Conservation (phyloP, 2,888 invertebrate species). For the Noctua janthe region DNA sequence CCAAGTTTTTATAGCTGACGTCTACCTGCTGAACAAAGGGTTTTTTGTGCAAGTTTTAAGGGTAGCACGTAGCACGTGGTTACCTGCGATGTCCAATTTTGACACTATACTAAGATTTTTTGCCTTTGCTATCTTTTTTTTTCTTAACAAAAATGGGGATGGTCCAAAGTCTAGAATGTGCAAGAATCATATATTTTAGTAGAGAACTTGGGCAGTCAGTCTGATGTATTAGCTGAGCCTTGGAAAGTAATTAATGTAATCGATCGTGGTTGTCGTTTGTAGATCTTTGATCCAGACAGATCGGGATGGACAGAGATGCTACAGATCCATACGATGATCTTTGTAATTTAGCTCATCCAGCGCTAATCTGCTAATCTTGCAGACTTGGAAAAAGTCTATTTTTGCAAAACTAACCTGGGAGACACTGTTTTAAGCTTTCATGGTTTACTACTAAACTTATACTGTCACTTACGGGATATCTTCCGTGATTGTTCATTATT, state of each 20-base stretch:
- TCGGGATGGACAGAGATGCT: not conserved
- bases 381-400: not conserved
- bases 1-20: slow-evolving; percentile 13
- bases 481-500: too few relatives aligned
- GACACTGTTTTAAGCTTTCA: too few relatives aligned
- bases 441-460: too few relatives aligned
- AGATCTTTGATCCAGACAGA: not conserved
- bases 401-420: not conserved
- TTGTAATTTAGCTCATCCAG: not conserved
- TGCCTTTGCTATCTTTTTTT: slow-evolving; percentile 22
- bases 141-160: not conserved
- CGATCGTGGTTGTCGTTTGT: not conserved
- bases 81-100: slow-evolving; percentile 49
- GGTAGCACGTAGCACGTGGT: slow-evolving; percentile 33
- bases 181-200: not conserved
- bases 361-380: not conserved
- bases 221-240: not conserved
- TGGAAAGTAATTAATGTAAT: not conserved
- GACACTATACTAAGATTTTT: slow-evolving; percentile 16
- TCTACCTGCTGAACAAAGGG: slow-evolving; percentile 60
- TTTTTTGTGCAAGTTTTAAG: slow-evolving; percentile 43
- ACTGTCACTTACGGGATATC: too few relatives aligned
- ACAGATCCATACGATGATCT: not conserved
- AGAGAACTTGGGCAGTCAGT: not conserved
- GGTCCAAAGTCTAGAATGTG: slow-evolving; percentile 32